phyloP scores from a whole-genome alignment of 1,140 invertebrate species.

The Drosophila pandora region DNA sequence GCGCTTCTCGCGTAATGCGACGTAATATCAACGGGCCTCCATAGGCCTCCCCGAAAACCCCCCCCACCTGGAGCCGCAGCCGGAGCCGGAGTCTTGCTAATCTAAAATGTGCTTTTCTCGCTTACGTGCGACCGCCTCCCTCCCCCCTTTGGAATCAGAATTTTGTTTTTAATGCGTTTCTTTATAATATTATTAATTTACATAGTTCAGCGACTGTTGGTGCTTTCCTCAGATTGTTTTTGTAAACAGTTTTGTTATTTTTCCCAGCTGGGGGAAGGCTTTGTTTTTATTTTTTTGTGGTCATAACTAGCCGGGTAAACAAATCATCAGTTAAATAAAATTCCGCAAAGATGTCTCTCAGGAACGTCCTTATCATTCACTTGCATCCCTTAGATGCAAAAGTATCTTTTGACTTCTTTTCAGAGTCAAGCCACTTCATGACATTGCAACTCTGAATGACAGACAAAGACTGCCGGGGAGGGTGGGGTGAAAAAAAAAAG shows the following conservation, averaged over 20 bases:
- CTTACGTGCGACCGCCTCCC: constrained; percentile 9
- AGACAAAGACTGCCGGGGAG: constrained; percentile 37
- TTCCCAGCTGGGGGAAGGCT: constrained; percentile 17
- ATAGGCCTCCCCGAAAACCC: constrained; percentile 1
- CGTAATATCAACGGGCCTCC: constrained; percentile 54
- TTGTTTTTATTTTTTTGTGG: constrained; percentile 4
- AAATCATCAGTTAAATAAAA: constrained; percentile 53
- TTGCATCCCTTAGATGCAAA: neutral
- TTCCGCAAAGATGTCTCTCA: constrained; percentile 28
- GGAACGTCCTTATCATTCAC: too few species aligned
- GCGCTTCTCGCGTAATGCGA: constrained; percentile 74
- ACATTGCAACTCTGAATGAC: constrained; percentile 39
- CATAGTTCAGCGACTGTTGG: constrained; percentile 37
- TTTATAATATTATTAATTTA: constrained; percentile 67
- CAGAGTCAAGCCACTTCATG: neutral
- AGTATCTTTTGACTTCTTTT: neutral
- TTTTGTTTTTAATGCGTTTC: constrained; percentile 61
- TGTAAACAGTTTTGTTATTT: constrained; percentile 52
- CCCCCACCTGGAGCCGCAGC: neutral
- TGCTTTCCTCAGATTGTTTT: constrained; percentile 32
- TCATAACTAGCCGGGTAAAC: constrained; percentile 56
- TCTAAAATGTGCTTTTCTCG: constrained; percentile 40
- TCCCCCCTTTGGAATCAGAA: constrained; percentile 27
- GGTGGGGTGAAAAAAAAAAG: constrained; percentile 21
- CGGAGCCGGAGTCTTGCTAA: neutral